Conservation (phyloP, 2,113 vertebrate genomes). For the Manacus vitellinus region DNA sequence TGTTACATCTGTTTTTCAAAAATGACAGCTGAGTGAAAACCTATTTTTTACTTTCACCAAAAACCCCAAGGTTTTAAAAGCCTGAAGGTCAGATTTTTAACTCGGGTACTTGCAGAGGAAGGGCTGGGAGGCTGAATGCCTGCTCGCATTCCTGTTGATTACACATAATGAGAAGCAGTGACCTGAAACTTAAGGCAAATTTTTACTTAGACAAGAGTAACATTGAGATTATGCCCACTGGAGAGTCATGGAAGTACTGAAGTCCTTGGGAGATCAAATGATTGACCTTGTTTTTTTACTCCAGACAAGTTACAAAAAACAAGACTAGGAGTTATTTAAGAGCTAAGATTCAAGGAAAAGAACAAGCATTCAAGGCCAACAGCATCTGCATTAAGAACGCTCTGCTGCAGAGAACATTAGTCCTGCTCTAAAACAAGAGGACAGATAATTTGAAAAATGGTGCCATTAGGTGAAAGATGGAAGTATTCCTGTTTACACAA, state of each 20-base stretch:
- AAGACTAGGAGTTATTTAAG: neutral
- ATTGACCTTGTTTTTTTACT: neutral
- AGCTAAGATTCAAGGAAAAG: neutral
- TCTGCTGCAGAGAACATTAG: neutral
- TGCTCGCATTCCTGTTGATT: neutral
- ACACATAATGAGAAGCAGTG: constrained; percentile 27
- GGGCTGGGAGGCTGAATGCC: neutral
- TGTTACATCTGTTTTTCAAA: neutral
- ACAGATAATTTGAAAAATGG: neutral
- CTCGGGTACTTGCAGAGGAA: neutral
- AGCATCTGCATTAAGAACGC: neutral
- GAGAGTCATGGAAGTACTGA: neutral
- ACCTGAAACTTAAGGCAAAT: constrained; percentile 31
- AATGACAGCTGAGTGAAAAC: neutral
- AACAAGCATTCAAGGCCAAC: neutral
- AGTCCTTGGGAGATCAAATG: neutral
- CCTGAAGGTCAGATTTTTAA: constrained; percentile 21
- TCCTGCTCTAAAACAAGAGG: neutral
- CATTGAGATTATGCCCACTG: neutral
- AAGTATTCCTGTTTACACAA: neutral
- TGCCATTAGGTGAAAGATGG: neutral
- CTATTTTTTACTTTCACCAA: neutral
- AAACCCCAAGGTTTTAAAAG: neutral
- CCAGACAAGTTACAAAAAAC: neutral
- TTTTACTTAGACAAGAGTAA: neutral